Percentiles rank a stretch among this genome's conserved stretches.
These are phyloP conservation scores for Coregonus ussuriensis DNA, from an alignment of 2,797 vertebrate species.

Conservation along the genomic window DNA sequence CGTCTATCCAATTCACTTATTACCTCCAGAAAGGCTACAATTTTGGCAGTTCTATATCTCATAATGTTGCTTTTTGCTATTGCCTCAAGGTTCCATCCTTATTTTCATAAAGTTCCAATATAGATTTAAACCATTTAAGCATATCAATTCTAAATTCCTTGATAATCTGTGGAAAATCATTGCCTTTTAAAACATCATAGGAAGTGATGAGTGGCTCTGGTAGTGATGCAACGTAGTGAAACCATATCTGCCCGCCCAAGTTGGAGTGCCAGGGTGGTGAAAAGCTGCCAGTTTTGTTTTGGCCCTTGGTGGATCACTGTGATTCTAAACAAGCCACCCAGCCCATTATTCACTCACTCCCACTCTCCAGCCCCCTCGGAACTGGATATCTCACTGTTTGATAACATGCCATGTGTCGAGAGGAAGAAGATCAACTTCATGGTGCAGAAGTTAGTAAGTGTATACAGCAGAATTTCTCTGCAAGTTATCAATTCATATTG, in stretches of 20 bases:
- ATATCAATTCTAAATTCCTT: neutral
- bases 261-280: neutral
- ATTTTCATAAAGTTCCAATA: neutral
- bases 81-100: neutral
- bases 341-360: conserved; percentile 51
- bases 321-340: conserved; percentile 51
- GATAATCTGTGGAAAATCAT: neutral
- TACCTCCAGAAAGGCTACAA: no score
- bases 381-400: conserved; percentile 5
- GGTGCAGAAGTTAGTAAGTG: neutral
- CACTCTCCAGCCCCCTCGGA: conserved; percentile 38
- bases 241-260: no score
- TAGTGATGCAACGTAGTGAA: conserved; percentile 14
- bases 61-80: neutral
- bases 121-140: neutral
- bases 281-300: conserved; percentile 43
- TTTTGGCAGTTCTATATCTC: neutral
- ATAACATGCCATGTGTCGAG: neutral
- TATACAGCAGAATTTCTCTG: neutral
- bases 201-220: conserved; percentile 17
- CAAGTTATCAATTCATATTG: neutral
- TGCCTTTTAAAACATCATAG: neutral
- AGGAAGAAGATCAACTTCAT: neutral
- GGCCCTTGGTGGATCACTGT: conserved; percentile 29
- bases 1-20: neutral